Percentiles rank a stretch among this genome's conserved stretches.
phyloP scores from a whole-genome alignment of 2,888 invertebrate species.

The Taphrorychus bicolor region DNA sequence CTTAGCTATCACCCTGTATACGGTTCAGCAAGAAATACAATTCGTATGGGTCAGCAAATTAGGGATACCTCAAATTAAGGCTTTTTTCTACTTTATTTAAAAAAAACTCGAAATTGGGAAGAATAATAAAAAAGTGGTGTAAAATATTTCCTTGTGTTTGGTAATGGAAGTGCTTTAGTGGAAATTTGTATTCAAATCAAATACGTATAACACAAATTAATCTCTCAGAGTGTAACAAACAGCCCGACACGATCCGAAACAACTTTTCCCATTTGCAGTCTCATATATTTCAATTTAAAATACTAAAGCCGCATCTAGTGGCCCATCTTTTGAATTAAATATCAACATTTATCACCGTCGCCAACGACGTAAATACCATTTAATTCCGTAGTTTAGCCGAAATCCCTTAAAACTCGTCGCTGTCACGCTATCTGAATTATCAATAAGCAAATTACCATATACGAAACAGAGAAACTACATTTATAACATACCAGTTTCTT shows the following conservation, averaged over 20 bases:
- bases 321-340: slow-evolving; percentile 30
- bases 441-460: slow-evolving; percentile 34
- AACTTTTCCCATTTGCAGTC: not conserved
- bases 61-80: no score
- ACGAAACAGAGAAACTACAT: slow-evolving; percentile 33
- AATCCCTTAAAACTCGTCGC: slow-evolving; percentile 34
- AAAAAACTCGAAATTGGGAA: no score
- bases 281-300: slow-evolving; percentile 25
- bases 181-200: no score
- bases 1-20: no score
- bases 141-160: no score
- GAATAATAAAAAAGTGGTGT: no score
- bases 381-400: slow-evolving; percentile 20
- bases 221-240: no score
- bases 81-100: no score
- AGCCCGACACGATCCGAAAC: not conserved
- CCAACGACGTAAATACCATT: slow-evolving; percentile 19
- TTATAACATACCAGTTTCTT: slow-evolving; percentile 1
- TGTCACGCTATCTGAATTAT: slow-evolving; percentile 40
- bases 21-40: no score
- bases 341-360: slow-evolving; percentile 29
- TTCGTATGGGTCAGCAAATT: no score
- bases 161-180: no score
- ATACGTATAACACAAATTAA: no score
- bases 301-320: slow-evolving; percentile 15